Base-by-base conservation (phyloP, 2,888 invertebrate species). In the Notodonta ziczac region DNA sequence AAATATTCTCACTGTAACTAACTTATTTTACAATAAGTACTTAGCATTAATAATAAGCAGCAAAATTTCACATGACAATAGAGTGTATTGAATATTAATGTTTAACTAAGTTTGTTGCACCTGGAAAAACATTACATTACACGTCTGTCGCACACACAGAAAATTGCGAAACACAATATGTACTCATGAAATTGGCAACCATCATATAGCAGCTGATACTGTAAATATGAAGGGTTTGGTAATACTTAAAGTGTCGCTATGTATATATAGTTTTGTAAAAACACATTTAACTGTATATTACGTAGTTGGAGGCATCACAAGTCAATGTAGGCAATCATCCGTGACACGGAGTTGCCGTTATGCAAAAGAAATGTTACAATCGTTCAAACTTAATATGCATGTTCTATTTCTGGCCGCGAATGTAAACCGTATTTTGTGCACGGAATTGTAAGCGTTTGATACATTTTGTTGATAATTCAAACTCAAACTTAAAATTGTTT, bases 91-190 rank as follows among this genome's bases (percentile, higher is more conserved):
- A 61, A 52, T n/a, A 55, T 56, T 62, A 60, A 57, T 63, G 60
- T 61, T 67, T 55, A 54, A 52, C 51, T 32, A 42, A 61, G 56
- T 52, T 56, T 65, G 63, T 66, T 57, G 59, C 74, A 74, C 62
- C 66, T 75, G 70, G 48, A 61, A 68, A 66, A 74, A 74, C 58
- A 70, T 62, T 61, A 74, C 58, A 70, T 62, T 61, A 59, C 60
- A 63, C 39, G 57, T 42, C 44, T 62, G 52, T 39, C 65, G 56
- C 51, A 42, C 65, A 63, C 53, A 51, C 54, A 59, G 40, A 54
- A 64, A 56, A 55, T 71, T 73, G 58, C 69, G 53, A 76, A 72
- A 73, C 63, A 59, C 60, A 61, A 54, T 56, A n/a, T n/a, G n/a
- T n/a, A 55, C 54, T 58, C 46, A 46, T 61, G 51, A 62, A 64